Evolutionary conservation across 2,113 vertebrate genomes (phyloP), one percentile per base, ranked within the genome.

Genomic region (Anser cygnoides): DNA sequence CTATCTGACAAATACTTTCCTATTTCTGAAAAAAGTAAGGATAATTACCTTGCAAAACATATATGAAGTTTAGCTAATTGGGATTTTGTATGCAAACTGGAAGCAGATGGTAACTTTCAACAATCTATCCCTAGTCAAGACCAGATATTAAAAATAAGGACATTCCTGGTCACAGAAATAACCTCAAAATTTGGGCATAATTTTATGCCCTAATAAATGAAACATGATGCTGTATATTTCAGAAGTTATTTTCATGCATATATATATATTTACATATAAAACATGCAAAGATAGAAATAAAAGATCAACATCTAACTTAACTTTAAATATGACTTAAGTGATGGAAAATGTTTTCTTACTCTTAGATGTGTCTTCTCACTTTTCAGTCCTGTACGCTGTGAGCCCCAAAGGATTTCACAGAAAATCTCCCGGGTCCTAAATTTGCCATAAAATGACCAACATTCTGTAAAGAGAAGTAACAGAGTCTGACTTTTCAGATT

Each of bases 101-200:
- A 97, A 99, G 97, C 98, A 99, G 97, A 98, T 99, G 98, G 98
- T 97, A 97, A 97, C 92, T 91, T 93, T 98, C 97, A 97, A 98
- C 97, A 98, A 94, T 97, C 95, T 97, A 97, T 96, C 98, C 96
- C 97, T 97, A 97, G 96, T 96, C 91, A 96, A 97, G 95, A 97
- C 55, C 85, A 96, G 93, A 87, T 96, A 96, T 50, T 96, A 98
- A 97, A 96, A 97, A 37, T 39, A 74, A 84, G 62, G 61, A 52
- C 43, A 81, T 80, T 75, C 49, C 63, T 84, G 28, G 16, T 90
- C 72, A 35, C 37, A 93, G 92, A 95, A 93, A 67, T 57, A 76
- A 79, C 63, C 55, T 92, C 25, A 67, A 67, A 67, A 67, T 90
- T 49, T 49, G 43, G n/a, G 25, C 28, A 46, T 80, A 1, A 78